A percentile compares a stretch with the other conserved stretches of the same genome.
These are phyloP conservation scores for Diadema setosum DNA, from an alignment of 35 echinoderm and acorn worm genomes.

Conservation along the genomic window DNA sequence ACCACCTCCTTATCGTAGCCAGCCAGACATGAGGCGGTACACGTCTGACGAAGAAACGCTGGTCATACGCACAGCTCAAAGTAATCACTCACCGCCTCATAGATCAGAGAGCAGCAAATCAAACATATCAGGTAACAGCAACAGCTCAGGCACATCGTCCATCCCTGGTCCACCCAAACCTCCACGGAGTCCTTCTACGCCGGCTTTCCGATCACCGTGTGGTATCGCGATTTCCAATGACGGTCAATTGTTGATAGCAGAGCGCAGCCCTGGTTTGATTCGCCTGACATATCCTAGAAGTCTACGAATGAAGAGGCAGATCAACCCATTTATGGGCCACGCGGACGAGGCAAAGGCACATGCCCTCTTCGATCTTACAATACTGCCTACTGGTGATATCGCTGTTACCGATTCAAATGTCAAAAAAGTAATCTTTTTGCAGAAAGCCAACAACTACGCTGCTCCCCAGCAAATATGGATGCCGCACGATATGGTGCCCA, in stretches of 20 bases:
- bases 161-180: background rate
- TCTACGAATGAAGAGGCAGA: background rate
- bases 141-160: background rate
- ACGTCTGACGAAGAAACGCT: background rate
- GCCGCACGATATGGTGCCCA: constrained; percentile 1
- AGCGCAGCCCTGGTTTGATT: background rate
- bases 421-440: background rate
- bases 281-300: background rate
- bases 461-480: background rate
- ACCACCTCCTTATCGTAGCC: background rate
- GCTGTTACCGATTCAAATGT: background rate
- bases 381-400: background rate
- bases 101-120: background rate
- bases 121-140: background rate
- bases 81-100: background rate
- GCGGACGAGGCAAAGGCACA: background rate
- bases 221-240: background rate
- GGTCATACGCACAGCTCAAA: background rate
- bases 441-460: background rate
- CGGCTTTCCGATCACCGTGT: background rate
- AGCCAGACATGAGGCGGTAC: background rate
- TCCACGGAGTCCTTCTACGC: background rate
- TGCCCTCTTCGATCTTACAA: background rate
- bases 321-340: background rate
- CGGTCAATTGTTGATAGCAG: background rate